A percentile compares a stretch with the other conserved stretches of the same genome.
Conservation (phyloP, 2,888 invertebrate species). For the Harpagoxenus sublaevis region DNA sequence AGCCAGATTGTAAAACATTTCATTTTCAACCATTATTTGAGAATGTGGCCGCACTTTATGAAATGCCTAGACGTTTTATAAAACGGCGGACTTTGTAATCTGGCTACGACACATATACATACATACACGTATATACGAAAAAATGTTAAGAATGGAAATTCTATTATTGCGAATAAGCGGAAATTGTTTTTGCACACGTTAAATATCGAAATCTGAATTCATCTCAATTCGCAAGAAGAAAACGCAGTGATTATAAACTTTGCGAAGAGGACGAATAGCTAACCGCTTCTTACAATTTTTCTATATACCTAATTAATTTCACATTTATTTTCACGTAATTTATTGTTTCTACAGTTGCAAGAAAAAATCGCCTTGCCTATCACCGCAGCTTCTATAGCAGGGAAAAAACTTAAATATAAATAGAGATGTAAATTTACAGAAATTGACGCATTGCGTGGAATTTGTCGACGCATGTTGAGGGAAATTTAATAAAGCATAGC, state of each 20-base stretch:
- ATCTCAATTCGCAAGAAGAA: neutral
- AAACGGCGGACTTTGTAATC: too few relatives aligned
- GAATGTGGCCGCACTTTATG: too few relatives aligned
- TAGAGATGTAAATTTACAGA: conserved; percentile 19
- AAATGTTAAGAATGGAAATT: neutral
- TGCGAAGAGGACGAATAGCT: neutral
- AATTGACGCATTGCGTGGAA: conserved; percentile 18
- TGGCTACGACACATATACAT: too few relatives aligned
- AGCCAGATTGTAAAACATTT: too few relatives aligned
- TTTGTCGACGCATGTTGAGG: neutral
- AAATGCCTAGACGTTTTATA: too few relatives aligned
- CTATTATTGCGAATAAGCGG: neutral
- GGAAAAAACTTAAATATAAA: neutral
- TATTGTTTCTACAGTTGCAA: neutral
- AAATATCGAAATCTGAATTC: neutral
- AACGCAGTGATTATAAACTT: neutral
- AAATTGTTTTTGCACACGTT: neutral
- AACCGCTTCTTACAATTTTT: neutral
- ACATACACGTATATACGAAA: neutral
- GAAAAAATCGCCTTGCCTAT: neutral
- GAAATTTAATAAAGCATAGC: conserved; percentile 29
- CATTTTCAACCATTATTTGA: too few relatives aligned
- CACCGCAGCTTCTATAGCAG: neutral
- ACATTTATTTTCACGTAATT: neutral
- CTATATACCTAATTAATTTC: neutral